phyloP scores from a whole-genome alignment of 2,797 vertebrate genomes.

The Notolepis coatsorum region DNA sequence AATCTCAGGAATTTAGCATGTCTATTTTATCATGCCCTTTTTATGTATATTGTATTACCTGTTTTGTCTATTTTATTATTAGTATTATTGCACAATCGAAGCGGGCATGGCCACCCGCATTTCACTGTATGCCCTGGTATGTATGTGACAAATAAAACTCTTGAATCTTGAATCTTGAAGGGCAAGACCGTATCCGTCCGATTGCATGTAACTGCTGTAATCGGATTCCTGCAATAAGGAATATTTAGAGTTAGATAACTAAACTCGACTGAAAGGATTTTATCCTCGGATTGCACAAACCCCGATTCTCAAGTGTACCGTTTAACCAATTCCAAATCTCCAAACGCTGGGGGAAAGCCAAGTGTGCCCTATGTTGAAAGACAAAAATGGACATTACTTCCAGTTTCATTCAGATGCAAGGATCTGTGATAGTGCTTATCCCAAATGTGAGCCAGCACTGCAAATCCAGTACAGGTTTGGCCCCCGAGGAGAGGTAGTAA shows the following conservation, averaged over 20 bases:
- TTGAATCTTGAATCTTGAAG: too few species aligned
- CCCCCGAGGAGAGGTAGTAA: constrained; percentile 1
- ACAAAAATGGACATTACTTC: constrained; percentile 5
- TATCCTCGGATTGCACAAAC: background rate
- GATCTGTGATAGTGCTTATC: background rate
- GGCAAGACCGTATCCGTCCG: too few species aligned
- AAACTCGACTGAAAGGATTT: background rate
- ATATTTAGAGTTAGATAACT: too few species aligned
- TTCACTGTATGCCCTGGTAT: too few species aligned
- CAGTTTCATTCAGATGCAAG: constrained; percentile 8
- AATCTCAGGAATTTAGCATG: too few species aligned
- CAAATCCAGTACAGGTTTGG: background rate
- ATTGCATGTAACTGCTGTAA: background rate
- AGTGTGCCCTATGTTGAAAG: background rate
- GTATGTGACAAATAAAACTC: too few species aligned
- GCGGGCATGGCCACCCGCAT: too few species aligned
- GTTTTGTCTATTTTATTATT: too few species aligned
- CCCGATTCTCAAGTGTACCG: background rate
- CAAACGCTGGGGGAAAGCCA: background rate
- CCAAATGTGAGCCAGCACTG: constrained; percentile 5
- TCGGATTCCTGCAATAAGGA: too few species aligned
- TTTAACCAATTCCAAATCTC: background rate
- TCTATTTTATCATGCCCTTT: too few species aligned
- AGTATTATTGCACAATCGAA: too few species aligned
- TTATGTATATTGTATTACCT: too few species aligned